Evolutionary conservation across 64 coral and sea anemone species (phyloP).

Genomic region (Stichodactyla helianthus): DNA sequence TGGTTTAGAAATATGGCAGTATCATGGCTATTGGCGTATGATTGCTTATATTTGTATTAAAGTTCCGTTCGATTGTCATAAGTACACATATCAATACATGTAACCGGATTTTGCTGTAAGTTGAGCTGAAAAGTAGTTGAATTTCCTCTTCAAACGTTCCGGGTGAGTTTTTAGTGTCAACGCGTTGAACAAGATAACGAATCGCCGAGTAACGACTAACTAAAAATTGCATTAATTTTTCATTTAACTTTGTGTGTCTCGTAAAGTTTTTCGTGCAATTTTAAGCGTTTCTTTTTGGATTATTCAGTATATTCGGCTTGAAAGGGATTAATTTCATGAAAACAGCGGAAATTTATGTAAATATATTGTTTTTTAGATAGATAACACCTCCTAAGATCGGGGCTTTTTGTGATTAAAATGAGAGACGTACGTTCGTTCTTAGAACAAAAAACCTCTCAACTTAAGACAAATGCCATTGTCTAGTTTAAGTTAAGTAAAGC

Average conservation of each 20-base stretch:
- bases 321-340: background rate
- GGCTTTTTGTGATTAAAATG: background rate
- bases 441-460: background rate
- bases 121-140: background rate
- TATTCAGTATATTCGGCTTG: background rate
- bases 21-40: background rate
- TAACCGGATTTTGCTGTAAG: background rate
- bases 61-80: background rate
- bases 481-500: background rate
- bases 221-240: background rate
- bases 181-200: background rate
- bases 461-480: background rate
- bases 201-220: background rate
- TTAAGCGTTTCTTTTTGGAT: background rate
- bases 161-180: background rate
- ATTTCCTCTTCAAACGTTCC: slow-evolving; percentile 4
- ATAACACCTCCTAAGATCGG: background rate
- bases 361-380: background rate
- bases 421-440: background rate
- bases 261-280: background rate
- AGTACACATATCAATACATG: background rate
- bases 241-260: background rate
- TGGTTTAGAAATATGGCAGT: background rate
- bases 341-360: background rate
- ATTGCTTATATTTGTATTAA: background rate